Percentiles rank a stretch among this genome's conserved stretches.
phyloP scores from a whole-genome alignment of 2,888 invertebrate species.

The Epinotia demarniana region DNA sequence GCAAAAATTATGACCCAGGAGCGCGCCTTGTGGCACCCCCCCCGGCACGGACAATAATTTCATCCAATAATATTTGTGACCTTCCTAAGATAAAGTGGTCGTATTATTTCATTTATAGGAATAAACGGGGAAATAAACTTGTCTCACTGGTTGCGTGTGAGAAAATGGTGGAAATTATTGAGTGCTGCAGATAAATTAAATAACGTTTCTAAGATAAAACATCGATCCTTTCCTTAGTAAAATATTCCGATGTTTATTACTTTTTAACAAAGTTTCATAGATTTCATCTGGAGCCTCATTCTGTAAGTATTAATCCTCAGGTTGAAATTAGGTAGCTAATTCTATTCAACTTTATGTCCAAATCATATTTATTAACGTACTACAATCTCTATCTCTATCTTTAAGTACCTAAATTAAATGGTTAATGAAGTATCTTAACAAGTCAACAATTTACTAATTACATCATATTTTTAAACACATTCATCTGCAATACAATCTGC shows the following conservation, averaged over 20 bases:
- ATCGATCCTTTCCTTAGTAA: no score
- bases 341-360: background rate
- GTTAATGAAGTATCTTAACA: background rate
- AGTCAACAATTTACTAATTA: conserved; percentile 14
- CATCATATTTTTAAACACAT: conserved; percentile 4
- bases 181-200: background rate
- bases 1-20: conserved; percentile 80
- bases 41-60: conserved; percentile 74
- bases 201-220: no score
- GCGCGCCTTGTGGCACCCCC: conserved; percentile 79
- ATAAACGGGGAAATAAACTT: conserved; percentile 48
- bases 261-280: background rate
- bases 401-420: background rate
- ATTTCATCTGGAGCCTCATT: background rate
- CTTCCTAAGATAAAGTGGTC: conserved; percentile 67
- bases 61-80: conserved; percentile 78
- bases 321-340: background rate
- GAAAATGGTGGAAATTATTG: background rate
- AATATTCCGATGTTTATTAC: no score
- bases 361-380: background rate
- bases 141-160: conserved; percentile 19
- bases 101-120: conserved; percentile 67
- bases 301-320: background rate
- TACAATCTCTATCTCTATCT: background rate
- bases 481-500: conserved; percentile 32